phyloP scores from a whole-genome alignment of 2,113 vertebrate species.

The Capreolus pygargus region DNA sequence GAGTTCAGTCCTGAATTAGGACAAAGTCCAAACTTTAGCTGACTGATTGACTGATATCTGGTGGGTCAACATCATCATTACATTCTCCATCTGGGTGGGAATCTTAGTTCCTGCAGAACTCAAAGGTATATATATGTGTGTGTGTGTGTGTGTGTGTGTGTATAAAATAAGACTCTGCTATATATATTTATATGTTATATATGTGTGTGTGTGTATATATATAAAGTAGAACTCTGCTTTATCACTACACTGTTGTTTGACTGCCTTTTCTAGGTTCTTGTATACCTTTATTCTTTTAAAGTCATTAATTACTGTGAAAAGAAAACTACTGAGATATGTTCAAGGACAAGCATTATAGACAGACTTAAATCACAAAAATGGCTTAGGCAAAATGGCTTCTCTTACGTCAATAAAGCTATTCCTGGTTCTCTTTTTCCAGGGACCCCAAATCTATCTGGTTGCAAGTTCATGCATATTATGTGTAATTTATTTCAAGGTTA shows the following conservation, averaged over 20 bases:
- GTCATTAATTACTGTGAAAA: background rate
- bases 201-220: too few species aligned
- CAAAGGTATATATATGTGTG: background rate
- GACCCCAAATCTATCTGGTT: background rate
- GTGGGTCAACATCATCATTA: background rate
- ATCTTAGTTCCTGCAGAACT: background rate
- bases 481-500: background rate
- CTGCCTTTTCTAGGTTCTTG: background rate
- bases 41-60: background rate
- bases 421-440: background rate
- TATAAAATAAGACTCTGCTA: background rate
- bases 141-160: too few species aligned
- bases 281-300: background rate
- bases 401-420: background rate
- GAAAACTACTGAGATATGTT: background rate
- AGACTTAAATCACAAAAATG: background rate
- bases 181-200: background rate
- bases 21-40: background rate
- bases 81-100: background rate
- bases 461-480: fast-evolving
- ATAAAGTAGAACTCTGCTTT: background rate
- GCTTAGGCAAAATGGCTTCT: background rate
- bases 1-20: background rate
- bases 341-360: background rate
- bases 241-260: background rate